Evolutionary conservation across 2,888 invertebrate genomes (phyloP), one percentile per base, ranked within the genome.

Genomic region (Ichneumon xanthorius): DNA sequence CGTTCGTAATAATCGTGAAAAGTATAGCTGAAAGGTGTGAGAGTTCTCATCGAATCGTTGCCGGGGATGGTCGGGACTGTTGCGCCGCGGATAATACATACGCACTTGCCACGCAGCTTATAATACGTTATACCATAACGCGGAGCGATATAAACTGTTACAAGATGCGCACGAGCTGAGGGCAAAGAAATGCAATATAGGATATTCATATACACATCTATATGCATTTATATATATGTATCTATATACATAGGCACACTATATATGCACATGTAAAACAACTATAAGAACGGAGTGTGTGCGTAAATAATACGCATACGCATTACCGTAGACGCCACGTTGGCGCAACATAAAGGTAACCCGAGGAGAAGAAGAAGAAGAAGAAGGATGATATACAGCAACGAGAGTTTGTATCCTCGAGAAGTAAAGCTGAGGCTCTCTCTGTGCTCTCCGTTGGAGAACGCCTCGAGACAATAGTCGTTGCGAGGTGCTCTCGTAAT

Each of bases 291-390:
- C 53, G 48, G 22, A 37, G 19, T 45, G 75, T 71, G 79, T 75
- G 79, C 80, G 81, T 82, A 76, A 76, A 76, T 82, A 76, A 82
- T 82, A 82, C 73, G 68, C 63, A 53, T 70, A 68, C 76, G 76
- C 76, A 67, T 67, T 55, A 45, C 63, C 61, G 61, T 53, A 63
- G 80, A 67, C 80, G 76, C 76, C 75, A 80, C 14, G 84, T 76
- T 84, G 84, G 80, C 80, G 76, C 75, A 80, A 76, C 79, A 75
- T 80, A 76, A 84, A 76, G 45, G 84, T 84, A 84, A 84, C 80
- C 80, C 55, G 80, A 80, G 84, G 80, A 80, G 84, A 80, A 75
- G 84, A 77, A 58, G 84, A 80, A 72, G 80, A 79, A 63, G 79
- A 79, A 75, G 63, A 75, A 80, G 80, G 76, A 80, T 84, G 80